Percentiles rank a stretch among this genome's conserved stretches.
Evolutionary conservation across 2,888 invertebrate species (phyloP).

Genomic region (Ryuthela nishihirai): DNA sequence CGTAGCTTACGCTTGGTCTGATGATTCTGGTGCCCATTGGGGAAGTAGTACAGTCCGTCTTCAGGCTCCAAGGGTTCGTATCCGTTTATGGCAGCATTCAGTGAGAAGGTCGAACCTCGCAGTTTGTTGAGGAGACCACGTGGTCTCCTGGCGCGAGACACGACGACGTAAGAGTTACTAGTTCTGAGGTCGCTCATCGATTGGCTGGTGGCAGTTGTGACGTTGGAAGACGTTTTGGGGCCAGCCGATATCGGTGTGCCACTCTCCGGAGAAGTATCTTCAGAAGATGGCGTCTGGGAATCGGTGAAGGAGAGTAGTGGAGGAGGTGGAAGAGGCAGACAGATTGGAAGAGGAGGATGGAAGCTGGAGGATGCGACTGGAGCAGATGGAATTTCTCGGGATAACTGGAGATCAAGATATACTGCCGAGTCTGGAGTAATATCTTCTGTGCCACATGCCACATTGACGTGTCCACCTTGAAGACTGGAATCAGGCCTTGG

Average conservation of each 20-base stretch:
- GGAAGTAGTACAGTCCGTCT: constrained; percentile 1
- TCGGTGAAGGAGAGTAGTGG: neutral
- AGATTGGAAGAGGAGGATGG: neutral
- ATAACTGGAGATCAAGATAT: constrained; percentile 35
- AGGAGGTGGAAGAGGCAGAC: neutral
- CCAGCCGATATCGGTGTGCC: constrained; percentile 1
- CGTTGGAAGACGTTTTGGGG: constrained; percentile 1
- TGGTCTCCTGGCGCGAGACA: constrained; percentile 18
- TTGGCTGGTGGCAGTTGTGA: constrained; percentile 28
- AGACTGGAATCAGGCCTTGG: constrained; percentile 7
- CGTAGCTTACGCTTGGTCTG: constrained; percentile 7
- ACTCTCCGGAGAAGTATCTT: constrained; percentile 10
- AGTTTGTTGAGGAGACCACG: constrained; percentile 27
- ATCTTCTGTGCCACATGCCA: constrained; percentile 40
- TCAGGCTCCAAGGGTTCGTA: constrained; percentile 32
- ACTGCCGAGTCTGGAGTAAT: constrained; percentile 46
- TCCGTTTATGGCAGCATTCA: constrained; percentile 29
- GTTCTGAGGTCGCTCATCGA: constrained; percentile 30
- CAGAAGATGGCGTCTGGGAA: constrained; percentile 10
- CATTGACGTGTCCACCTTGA: constrained; percentile 16
- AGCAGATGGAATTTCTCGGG: constrained; percentile 14
- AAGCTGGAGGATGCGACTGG: neutral
- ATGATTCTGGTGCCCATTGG: neutral
- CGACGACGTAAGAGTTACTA: constrained; percentile 20
- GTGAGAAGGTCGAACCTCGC: constrained; percentile 34